phyloP scores from a whole-genome alignment of 1,140 invertebrate genomes.

The Himalopsyche phryganea region DNA sequence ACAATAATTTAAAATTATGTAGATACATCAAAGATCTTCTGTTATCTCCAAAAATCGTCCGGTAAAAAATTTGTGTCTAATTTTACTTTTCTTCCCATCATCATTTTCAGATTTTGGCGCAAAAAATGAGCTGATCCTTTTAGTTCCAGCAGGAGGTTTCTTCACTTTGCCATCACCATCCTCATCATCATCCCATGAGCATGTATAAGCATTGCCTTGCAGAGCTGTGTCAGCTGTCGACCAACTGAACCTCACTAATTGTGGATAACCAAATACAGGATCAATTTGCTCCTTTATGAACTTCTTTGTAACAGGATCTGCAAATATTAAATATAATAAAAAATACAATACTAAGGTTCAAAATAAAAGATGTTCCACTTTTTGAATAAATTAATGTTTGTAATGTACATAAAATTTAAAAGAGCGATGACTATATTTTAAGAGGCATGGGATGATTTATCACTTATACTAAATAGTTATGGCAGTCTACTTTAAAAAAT shows the following conservation, averaged over 20 bases:
- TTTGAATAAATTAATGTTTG: too few species aligned
- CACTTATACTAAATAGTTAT: too few species aligned
- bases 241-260: slow-evolving; percentile 97
- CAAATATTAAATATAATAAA: slow-evolving; percentile 32
- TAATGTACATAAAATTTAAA: too few species aligned
- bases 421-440: too few species aligned
- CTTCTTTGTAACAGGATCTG: slow-evolving; percentile 92
- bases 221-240: slow-evolving; percentile 85
- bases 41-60: slow-evolving; percentile 50
- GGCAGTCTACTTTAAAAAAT: too few species aligned
- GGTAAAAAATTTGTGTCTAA: slow-evolving; percentile 57
- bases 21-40: slow-evolving; percentile 45
- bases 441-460: too few species aligned
- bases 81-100: slow-evolving; percentile 43
- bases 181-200: slow-evolving; percentile 71
- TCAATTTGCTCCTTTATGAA: slow-evolving; percentile 84
- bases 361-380: too few species aligned
- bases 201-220: slow-evolving; percentile 64
- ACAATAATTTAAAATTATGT: too few species aligned
- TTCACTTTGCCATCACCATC: slow-evolving; percentile 46
- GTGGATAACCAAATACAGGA: slow-evolving; percentile 91
- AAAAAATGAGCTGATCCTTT: slow-evolving; percentile 60
- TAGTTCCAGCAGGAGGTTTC: slow-evolving; percentile 42
- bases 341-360: too few species aligned
- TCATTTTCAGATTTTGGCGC: slow-evolving; percentile 37